phyloP scores from a whole-genome alignment of 37 sponge, comb jelly and placozoan genomes.

The Crambe crambe region DNA sequence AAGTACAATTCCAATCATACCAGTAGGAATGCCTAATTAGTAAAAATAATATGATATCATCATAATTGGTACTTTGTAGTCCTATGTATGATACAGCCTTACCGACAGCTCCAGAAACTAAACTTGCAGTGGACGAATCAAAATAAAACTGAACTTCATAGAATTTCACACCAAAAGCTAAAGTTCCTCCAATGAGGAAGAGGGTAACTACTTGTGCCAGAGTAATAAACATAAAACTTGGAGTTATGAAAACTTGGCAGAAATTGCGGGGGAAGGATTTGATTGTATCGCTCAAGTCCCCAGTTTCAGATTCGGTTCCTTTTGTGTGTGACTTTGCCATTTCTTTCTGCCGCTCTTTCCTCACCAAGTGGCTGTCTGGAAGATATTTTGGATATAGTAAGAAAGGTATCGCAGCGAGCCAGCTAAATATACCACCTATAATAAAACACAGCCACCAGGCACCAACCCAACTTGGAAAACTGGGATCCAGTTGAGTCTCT shows the following conservation, averaged over 20 bases:
- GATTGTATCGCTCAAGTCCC: neutral
- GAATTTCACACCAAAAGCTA: constrained; percentile 74
- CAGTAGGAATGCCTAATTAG: too few relatives aligned
- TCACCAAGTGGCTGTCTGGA: constrained; percentile 33
- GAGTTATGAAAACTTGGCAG: constrained; percentile 37
- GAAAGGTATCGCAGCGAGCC: constrained; percentile 62
- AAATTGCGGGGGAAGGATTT: constrained; percentile 54
- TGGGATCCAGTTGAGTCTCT: constrained; percentile 41
- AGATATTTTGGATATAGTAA: constrained; percentile 70
- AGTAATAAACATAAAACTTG: constrained; percentile 58
- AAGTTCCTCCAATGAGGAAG: constrained; percentile 51
- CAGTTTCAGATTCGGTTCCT: neutral
- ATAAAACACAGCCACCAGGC: constrained; percentile 86
- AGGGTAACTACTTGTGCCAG: constrained; percentile 21
- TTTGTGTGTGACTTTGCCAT: constrained; percentile 50
- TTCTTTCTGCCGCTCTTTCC: constrained; percentile 37
- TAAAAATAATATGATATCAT: too few relatives aligned
- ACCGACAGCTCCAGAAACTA: constrained; percentile 54
- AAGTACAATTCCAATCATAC: too few relatives aligned
- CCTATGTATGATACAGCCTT: too few relatives aligned
- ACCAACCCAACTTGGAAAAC: constrained; percentile 77
- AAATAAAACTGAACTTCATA: constrained; percentile 77
- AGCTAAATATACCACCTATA: constrained; percentile 32
- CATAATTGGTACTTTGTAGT: too few relatives aligned
- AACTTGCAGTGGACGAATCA: constrained; percentile 42